Percentiles rank a stretch among this genome's conserved stretches.
phyloP scores from a whole-genome alignment of 2,888 invertebrate species.

The Pycnomerus fuliginosus region DNA sequence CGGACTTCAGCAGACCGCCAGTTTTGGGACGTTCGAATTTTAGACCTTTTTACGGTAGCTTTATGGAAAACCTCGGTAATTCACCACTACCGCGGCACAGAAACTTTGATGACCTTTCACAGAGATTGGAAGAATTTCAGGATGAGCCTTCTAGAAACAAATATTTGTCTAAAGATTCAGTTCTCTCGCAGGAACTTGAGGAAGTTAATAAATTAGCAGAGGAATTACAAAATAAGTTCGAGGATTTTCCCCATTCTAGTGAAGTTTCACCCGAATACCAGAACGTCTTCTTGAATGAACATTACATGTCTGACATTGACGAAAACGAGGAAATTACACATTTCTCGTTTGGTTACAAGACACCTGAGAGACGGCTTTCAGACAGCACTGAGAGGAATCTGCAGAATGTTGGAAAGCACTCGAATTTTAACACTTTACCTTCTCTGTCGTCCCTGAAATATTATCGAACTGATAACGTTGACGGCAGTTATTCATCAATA shows the following conservation, averaged over 20 bases:
- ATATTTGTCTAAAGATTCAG: conserved; percentile 44
- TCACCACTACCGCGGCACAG: conserved; percentile 39
- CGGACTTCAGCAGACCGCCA: conserved; percentile 36
- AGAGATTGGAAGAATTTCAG: conserved; percentile 29
- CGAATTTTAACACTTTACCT: conserved; percentile 24
- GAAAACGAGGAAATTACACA: conserved; percentile 50
- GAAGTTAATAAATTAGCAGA: conserved; percentile 44
- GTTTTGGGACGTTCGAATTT: conserved; percentile 29
- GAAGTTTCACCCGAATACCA: conserved; percentile 38
- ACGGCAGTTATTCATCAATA: conserved; percentile 44
- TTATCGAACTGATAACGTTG: conserved; percentile 6
- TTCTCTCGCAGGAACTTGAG: conserved; percentile 46
- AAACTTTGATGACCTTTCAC: conserved; percentile 36
- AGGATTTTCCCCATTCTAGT: conserved; percentile 23
- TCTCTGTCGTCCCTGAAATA: conserved; percentile 10
- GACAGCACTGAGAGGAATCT: conserved; percentile 33
- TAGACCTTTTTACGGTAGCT: conserved; percentile 14
- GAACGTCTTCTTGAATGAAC: conserved; percentile 46
- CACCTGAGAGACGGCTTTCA: conserved; percentile 36
- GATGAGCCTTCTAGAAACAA: conserved; percentile 33
- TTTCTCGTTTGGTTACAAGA: conserved; percentile 42
- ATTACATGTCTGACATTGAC: conserved; percentile 52
- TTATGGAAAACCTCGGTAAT: conserved; percentile 24
- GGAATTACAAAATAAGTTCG: conserved; percentile 39
- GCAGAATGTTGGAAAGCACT: conserved; percentile 11